These are phyloP conservation scores for Melipona quadrifasciata DNA, from an alignment of 1,140 invertebrate species.

Conservation along the genomic window DNA sequence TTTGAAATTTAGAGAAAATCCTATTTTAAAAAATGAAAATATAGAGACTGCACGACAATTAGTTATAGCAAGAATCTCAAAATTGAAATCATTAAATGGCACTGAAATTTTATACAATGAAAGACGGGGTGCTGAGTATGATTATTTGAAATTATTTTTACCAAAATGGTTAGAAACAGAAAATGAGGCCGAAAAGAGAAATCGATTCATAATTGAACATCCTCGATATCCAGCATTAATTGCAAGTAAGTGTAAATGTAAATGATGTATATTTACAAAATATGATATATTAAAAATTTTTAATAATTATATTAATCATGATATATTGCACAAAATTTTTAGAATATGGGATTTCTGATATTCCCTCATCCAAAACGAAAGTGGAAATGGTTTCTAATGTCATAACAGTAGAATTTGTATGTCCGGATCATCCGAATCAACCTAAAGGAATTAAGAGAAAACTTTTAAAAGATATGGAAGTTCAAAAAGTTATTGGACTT, in stretches of 20 bases:
- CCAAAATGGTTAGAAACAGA: slow-evolving; percentile 86
- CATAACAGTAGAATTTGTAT: slow-evolving; percentile 84
- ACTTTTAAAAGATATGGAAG: slow-evolving; percentile 89
- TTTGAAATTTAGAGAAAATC: slow-evolving; percentile 88
- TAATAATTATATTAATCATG: slow-evolving; percentile 60
- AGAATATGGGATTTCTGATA: slow-evolving; percentile 92
- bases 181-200: slow-evolving; percentile 77
- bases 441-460: slow-evolving; percentile 86
- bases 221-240: slow-evolving; percentile 87
- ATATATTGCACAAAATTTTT: slow-evolving; percentile 73
- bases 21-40: slow-evolving; percentile 86
- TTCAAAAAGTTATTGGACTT: slow-evolving; percentile 91
- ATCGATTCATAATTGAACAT: slow-evolving; percentile 87
- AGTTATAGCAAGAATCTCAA: slow-evolving; percentile 88
- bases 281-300: slow-evolving; percentile 53
- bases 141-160: slow-evolving; percentile 92
- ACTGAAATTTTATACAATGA: slow-evolving; percentile 85
- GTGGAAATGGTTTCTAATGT: slow-evolving; percentile 87
- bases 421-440: slow-evolving; percentile 81
- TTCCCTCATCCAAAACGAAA: slow-evolving; percentile 85
- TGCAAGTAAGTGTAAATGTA: slow-evolving; percentile 83
- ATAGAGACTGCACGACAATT: slow-evolving; percentile 88
- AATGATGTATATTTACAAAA: too few relatives aligned
- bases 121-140: slow-evolving; percentile 92
- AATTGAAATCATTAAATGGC: slow-evolving; percentile 86